phyloP scores from a whole-genome alignment of 2,113 vertebrate species.

The Hippolais icterina region DNA sequence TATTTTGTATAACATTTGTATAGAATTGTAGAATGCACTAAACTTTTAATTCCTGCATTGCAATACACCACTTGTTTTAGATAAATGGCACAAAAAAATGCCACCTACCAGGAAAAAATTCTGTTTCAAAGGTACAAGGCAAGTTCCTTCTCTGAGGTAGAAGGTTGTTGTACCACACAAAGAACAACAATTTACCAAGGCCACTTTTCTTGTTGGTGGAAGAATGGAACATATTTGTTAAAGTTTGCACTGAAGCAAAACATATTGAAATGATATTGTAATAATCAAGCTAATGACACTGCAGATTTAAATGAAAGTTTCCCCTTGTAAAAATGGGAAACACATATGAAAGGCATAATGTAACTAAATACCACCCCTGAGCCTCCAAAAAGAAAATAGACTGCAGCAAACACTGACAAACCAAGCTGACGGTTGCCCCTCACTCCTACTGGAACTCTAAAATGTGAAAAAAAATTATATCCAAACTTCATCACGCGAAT shows the following conservation, averaged over 20 bases:
- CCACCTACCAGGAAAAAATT: neutral
- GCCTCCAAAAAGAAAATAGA: neutral
- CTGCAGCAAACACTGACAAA: neutral
- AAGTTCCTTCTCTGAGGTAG: neutral
- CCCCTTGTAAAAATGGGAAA: conserved; percentile 4
- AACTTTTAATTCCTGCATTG: neutral
- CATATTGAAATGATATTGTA: neutral
- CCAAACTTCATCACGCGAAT: neutral
- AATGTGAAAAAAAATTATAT: neutral
- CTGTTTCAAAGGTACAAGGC: neutral
- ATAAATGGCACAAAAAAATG: neutral
- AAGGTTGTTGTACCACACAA: neutral
- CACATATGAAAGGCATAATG: neutral
- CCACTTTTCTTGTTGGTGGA: neutral
- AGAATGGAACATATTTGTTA: neutral
- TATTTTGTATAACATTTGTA: neutral
- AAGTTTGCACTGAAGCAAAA: neutral
- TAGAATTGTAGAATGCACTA: neutral
- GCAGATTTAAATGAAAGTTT: neutral
- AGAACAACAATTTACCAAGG: neutral
- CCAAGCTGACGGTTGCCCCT: neutral
- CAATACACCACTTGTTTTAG: neutral
- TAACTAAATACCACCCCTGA: neutral
- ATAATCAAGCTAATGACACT: neutral
- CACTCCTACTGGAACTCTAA: neutral